phyloP scores from a whole-genome alignment of 92 coral and sea anemone genomes.

The Umimayanthus chanpuru region DNA sequence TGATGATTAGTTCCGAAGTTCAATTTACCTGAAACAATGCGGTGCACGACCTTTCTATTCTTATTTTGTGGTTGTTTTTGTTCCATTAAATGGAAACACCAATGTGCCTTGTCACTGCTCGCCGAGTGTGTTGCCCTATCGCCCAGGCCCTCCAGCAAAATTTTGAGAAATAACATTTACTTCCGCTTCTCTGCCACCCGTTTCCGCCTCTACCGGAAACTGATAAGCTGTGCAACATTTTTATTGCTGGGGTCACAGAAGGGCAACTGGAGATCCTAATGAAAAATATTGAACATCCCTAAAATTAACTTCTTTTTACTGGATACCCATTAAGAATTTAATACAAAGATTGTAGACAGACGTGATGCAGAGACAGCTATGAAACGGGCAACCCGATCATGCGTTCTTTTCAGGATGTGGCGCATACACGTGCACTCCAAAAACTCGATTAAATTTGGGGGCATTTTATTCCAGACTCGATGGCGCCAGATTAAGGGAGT shows the following conservation, averaged over 20 bases:
- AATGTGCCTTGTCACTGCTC: background rate
- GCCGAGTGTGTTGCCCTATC: background rate
- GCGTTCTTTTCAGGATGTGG: background rate
- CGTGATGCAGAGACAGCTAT: background rate
- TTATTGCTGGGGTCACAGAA: constrained; percentile 16
- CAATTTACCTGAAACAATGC: background rate
- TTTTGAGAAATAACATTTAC: constrained; percentile 36
- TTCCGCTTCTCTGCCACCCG: constrained; percentile 26
- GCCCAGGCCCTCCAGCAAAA: constrained; percentile 31
- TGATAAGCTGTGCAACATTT: constrained; percentile 23
- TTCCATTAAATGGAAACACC: constrained; percentile 6
- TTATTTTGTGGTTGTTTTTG: background rate
- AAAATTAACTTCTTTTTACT: background rate
- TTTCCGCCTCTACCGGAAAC: constrained; percentile 38
- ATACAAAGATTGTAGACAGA: background rate
- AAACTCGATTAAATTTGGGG: constrained; percentile 23
- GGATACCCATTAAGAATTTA: background rate
- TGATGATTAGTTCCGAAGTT: background rate
- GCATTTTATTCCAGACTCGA: constrained; percentile 12
- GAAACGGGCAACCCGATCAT: background rate
- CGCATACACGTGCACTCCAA: background rate
- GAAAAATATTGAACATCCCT: background rate
- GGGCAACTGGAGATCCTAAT: constrained; percentile 5
- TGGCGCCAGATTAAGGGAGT: constrained; percentile 33
- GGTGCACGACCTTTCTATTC: constrained; percentile 14